Evolutionary conservation across 2,797 vertebrate species (phyloP).

Genomic region (Masticophis lateralis): DNA sequence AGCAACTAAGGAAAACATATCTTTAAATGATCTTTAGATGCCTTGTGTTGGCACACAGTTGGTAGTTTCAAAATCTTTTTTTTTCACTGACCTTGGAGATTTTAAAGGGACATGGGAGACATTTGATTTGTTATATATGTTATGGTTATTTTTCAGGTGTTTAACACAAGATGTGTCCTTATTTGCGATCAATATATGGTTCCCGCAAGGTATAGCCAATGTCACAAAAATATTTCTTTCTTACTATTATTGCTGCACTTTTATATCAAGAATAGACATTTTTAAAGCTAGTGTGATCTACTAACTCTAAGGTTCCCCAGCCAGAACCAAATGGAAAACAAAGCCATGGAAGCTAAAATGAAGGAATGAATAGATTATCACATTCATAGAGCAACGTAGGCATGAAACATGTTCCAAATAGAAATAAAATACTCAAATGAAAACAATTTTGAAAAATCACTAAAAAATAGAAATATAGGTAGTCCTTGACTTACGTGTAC

Average conservation of each 20-base stretch:
- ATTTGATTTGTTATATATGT: background rate
- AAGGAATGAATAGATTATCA: background rate
- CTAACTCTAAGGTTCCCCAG: background rate
- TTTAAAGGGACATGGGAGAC: background rate
- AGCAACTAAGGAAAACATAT: background rate
- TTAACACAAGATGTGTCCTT: background rate
- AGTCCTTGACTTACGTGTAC: background rate
- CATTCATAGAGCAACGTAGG: background rate
- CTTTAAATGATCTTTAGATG: background rate
- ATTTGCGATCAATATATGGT: background rate
- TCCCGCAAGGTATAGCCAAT: background rate
- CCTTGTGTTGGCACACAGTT: background rate
- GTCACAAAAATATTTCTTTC: background rate
- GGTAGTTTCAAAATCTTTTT: background rate
- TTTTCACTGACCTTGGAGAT: background rate
- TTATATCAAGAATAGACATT: background rate
- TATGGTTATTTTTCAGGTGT: background rate
- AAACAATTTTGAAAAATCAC: background rate
- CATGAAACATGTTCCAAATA: background rate
- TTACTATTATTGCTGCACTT: background rate
- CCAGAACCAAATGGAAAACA: background rate
- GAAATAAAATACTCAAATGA: background rate
- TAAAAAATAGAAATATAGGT: background rate
- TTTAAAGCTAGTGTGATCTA: background rate
- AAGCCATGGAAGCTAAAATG: background rate